Base-by-base conservation (phyloP, 2,797 vertebrate genomes). In the Molossus alvarezi region DNA sequence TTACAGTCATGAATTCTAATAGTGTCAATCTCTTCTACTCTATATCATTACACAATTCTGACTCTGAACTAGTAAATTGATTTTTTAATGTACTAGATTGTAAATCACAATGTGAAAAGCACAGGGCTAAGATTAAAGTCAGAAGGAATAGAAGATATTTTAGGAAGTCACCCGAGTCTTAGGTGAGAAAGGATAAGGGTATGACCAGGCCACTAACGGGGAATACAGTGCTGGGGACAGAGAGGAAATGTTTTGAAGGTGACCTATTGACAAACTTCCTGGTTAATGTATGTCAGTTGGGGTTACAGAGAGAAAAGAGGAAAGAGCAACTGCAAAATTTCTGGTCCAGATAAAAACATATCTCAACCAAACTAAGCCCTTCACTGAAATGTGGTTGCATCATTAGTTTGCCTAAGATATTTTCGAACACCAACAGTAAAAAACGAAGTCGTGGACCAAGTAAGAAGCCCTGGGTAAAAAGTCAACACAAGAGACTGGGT, bases 31-130 rank as follows among this genome's bases (percentile, higher is more conserved):
- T 91, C 13, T 57, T 72, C 21, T 72, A 57, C 37, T 88, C 60
- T 82, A 45, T 65, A 87, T 64, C 25, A 87, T 64, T 95, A 87
- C 76, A 75, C 95, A 86, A 37, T 57, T 83, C 77, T 53, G 3
- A 83, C 53, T 53, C 65, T 65, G 10, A 90, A 75, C 4, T 94
- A 93, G n/a, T 51, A 86, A 90, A 82, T 6, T 86, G n/a, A 69
- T 55, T 48, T 83, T 60, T 76, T 86, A 81, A 71, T 12, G 72
- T 94, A 89, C 1, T 58, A 87, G 45, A 75, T 90, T 18, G 67
- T 67, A 37, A 86, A 92, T 29, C 14, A 65, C 67, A 94, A 67
- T 81, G 62, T 72, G 71, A 83, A 93, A 94, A 95, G 53, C 51
- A 71, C 1, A 73, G 15, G 27, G 94, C 25, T 83, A 51, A 88